These are phyloP conservation scores for Aporophyla nigra DNA, from an alignment of 2,888 invertebrate genomes.

Conservation along the genomic window DNA sequence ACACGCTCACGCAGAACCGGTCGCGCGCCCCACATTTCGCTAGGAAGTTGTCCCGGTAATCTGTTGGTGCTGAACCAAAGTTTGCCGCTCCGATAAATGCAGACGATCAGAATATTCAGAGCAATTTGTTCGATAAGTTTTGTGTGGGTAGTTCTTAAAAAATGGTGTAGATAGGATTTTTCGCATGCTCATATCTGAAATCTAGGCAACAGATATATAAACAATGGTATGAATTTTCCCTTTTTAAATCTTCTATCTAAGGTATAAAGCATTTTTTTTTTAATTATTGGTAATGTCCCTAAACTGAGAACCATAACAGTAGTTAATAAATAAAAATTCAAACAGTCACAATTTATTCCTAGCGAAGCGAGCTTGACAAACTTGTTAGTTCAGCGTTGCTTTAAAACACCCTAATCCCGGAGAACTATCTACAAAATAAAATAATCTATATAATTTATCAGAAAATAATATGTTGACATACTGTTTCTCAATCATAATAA, in stretches of 20 bases:
- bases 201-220: not conserved
- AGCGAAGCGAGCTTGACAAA: no score
- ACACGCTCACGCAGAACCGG: slow-evolving; percentile 68
- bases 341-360: not conserved
- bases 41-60: slow-evolving; percentile 77
- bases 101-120: slow-evolving; percentile 46
- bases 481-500: not conserved
- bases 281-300: no score
- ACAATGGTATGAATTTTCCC: not conserved
- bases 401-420: not conserved
- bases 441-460: not conserved
- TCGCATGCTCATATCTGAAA: not conserved
- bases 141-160: slow-evolving; percentile 42
- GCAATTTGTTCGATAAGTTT: slow-evolving; percentile 31
- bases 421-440: not conserved
- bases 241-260: not conserved
- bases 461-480: not conserved
- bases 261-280: not conserved
- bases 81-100: slow-evolving; percentile 66
- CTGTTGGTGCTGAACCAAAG: slow-evolving; percentile 77
- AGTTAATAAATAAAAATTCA: no score
- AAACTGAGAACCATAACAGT: not conserved
- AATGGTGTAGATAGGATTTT: not conserved
- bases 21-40: slow-evolving; percentile 74
- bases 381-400: not conserved